Evolutionary conservation across 2,113 vertebrate genomes (phyloP).

Genomic region (Antechinus flavipes): DNA sequence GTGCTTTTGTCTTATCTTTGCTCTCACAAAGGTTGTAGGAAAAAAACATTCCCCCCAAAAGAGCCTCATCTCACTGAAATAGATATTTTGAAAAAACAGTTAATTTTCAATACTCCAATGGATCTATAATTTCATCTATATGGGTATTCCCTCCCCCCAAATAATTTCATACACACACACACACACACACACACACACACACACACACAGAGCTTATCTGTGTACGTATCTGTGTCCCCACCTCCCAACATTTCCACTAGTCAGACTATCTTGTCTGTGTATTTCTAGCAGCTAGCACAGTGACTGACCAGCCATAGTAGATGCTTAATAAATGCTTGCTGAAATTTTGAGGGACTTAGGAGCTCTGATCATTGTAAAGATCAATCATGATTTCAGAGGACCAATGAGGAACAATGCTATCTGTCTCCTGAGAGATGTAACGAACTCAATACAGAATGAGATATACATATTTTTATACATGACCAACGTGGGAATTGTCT

Average conservation of each 20-base stretch:
- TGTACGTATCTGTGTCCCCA: background rate
- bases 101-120: background rate
- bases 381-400: background rate
- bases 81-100: background rate
- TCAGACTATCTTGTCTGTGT: background rate
- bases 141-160: background rate
- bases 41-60: conserved; percentile 61
- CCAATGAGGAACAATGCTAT: background rate
- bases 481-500: background rate
- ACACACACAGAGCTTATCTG: background rate
- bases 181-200: too few species aligned
- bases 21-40: conserved; percentile 62
- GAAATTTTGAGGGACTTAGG: background rate
- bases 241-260: background rate
- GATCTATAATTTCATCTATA: background rate
- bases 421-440: background rate
- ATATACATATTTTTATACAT: background rate
- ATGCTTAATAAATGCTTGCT: background rate
- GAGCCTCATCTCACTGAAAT: background rate
- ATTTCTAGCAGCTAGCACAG: background rate
- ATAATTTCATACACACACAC: background rate
- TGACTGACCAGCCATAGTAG: background rate
- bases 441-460: background rate
- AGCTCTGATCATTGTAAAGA: background rate
- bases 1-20: conserved; percentile 83